phyloP scores from a whole-genome alignment of 2,113 vertebrate species.

The Calidris pygmaea region DNA sequence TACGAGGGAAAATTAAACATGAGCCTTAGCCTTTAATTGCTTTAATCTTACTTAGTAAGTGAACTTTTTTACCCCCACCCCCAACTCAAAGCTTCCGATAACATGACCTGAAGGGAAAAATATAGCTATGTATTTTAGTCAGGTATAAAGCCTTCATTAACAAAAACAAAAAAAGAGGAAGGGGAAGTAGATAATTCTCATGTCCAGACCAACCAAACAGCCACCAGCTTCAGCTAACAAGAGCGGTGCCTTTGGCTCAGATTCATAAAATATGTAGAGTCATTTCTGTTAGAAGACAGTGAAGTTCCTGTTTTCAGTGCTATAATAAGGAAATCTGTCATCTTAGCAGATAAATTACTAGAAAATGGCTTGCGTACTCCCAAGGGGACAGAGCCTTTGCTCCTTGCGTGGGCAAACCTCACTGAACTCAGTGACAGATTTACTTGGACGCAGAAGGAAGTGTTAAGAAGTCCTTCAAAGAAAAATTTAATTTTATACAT shows the following conservation, averaged over 20 bases:
- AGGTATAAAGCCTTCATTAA: constrained; percentile 51
- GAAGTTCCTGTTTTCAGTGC: constrained; percentile 55
- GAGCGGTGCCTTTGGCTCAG: constrained; percentile 46
- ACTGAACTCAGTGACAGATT: constrained; percentile 3
- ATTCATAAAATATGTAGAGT: constrained; percentile 57
- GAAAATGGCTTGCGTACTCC: not conserved
- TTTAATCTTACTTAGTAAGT: constrained; percentile 66
- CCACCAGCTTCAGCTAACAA: constrained; percentile 41
- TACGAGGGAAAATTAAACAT: constrained; percentile 57
- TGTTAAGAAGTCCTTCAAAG: not conserved
- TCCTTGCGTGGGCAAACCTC: not conserved
- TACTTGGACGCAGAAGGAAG: not conserved
- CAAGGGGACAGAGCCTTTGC: not conserved
- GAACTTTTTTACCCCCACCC: constrained; percentile 34
- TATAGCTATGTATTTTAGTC: constrained; percentile 49
- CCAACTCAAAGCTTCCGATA: constrained; percentile 64
- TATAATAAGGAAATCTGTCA: constrained; percentile 38
- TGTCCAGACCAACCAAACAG: constrained; percentile 54
- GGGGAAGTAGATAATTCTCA: constrained; percentile 59
- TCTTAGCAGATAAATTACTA: constrained; percentile 28
- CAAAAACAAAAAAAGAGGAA: constrained; percentile 64
- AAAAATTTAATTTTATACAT: not conserved
- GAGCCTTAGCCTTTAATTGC: constrained; percentile 71
- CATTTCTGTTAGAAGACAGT: constrained; percentile 46
- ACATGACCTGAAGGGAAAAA: constrained; percentile 45